These are phyloP conservation scores for Muscicapa striata DNA, from an alignment of 2,797 vertebrate genomes.

Conservation along the genomic window DNA sequence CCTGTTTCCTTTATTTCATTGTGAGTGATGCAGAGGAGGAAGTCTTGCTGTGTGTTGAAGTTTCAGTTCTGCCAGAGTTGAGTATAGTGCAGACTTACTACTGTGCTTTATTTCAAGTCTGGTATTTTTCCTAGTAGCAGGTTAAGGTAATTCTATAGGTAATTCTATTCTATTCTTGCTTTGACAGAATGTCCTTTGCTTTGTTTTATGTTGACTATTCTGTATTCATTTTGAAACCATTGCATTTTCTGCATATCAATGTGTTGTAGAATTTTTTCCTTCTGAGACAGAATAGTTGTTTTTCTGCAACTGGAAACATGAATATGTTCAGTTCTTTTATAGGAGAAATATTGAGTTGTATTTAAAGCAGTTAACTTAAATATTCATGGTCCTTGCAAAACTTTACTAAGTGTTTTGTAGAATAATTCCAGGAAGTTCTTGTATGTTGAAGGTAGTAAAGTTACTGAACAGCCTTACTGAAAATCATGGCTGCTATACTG, in stretches of 20 bases:
- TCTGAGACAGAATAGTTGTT: neutral
- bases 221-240: neutral
- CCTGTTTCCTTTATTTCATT: conserved; percentile 10
- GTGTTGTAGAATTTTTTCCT: neutral
- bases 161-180: neutral
- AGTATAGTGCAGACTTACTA: neutral
- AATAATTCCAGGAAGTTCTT: neutral
- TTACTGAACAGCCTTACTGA: neutral
- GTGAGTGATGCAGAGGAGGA: neutral
- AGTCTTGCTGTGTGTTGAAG: neutral
- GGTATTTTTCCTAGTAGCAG: neutral
- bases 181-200: neutral
- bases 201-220: neutral
- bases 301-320: neutral
- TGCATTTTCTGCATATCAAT: neutral
- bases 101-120: neutral
- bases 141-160: neutral
- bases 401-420: neutral
- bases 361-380: neutral
- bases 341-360: neutral
- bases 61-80: neutral
- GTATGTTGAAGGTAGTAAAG: neutral
- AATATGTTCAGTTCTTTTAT: neutral
- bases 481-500: neutral
- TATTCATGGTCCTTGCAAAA: neutral